Base-by-base conservation (phyloP, 2,888 invertebrate genomes). In the Endomychus coccineus region DNA sequence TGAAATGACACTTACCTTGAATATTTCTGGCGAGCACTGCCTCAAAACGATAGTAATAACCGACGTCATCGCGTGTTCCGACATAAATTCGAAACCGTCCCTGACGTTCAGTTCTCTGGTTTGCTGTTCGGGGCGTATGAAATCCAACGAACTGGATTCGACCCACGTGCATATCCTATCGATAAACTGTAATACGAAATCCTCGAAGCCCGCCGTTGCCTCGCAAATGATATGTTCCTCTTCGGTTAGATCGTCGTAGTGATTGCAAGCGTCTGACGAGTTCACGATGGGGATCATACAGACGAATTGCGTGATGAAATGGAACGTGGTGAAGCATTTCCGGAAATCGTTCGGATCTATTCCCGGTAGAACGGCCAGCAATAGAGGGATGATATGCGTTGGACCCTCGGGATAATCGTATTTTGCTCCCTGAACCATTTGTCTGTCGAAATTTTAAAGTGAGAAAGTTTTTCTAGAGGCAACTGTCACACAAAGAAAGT, bases 311-410 rank as follows among this genome's bases (percentile, higher is more conserved):
- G 83, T 73, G 35, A 91, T 79, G 54, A 89, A 80, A 52, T 85
- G 84, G 40, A 90, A 75, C 0, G 88, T 83, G 14, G 82, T 73
- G 33, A 81, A 68, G 14, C 80, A 80, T 62, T 85, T 85, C 45
- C 76, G 74, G 24, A 82, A 73, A 62, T 94, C 92, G 56, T 94
- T 94, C 0, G 88, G 81, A 62, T 94, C 94, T 25, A 95, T 81
- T 9, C 90, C 92, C 0, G 94, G 92, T 11, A 95, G 66, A 1
- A 85, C 73, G 1, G 82, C 78, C 58, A 84, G 75, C 9, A 94
- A 69, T 15, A 94, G 69, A 0, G 89, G 87, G 11, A 94, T 71
- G 0, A 90, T 79, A 53, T 90, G 86, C 0, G 77, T 75, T 3
- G 83, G 82, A 1, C 89, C 90, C 58, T 85, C 86, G 0, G 78